A percentile compares a stretch with the other conserved stretches of the same genome.
phyloP scores from a whole-genome alignment of 2,888 invertebrate genomes.

The Ramazzottius varieornatus region DNA sequence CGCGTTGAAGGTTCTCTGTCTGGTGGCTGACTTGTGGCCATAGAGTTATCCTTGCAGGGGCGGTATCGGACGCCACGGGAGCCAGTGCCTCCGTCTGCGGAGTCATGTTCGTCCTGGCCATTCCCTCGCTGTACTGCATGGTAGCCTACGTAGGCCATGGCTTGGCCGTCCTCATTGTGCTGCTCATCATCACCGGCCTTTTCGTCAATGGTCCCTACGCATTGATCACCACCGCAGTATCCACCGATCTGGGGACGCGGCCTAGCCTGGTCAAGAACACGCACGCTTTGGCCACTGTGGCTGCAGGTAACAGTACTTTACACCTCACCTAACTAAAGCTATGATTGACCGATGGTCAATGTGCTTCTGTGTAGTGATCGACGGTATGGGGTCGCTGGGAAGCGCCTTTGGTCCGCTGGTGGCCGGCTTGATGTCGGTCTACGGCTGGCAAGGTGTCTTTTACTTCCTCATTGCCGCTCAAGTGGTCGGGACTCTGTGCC shows the following conservation, averaged over 20 bases:
- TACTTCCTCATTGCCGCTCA: background rate
- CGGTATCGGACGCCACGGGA: constrained; percentile 25
- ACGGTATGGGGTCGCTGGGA: background rate
- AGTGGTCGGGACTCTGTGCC: background rate
- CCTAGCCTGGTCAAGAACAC: constrained; percentile 52
- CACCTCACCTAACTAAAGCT: no score
- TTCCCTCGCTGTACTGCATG: constrained; percentile 30
- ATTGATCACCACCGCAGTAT: constrained; percentile 79
- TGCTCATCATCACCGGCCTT: constrained; percentile 46
- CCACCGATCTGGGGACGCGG: constrained; percentile 71
- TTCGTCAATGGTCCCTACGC: constrained; percentile 87
- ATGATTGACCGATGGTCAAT: no score
- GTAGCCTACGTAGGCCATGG: background rate
- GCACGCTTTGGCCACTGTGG: constrained; percentile 78
- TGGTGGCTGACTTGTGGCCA: no score
- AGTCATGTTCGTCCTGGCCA: constrained; percentile 46
- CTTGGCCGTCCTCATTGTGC: background rate
- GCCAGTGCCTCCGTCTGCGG: constrained; percentile 67
- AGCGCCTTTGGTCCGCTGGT: background rate
- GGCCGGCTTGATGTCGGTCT: background rate
- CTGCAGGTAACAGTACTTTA: no score
- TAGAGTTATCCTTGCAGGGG: background rate
- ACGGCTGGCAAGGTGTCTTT: background rate
- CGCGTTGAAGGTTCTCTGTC: no score
- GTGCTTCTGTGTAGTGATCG: no score